Percentiles rank a stretch among this genome's conserved stretches.
Conservation (phyloP, 2,888 invertebrate species). For the Lapara coniferarum region DNA sequence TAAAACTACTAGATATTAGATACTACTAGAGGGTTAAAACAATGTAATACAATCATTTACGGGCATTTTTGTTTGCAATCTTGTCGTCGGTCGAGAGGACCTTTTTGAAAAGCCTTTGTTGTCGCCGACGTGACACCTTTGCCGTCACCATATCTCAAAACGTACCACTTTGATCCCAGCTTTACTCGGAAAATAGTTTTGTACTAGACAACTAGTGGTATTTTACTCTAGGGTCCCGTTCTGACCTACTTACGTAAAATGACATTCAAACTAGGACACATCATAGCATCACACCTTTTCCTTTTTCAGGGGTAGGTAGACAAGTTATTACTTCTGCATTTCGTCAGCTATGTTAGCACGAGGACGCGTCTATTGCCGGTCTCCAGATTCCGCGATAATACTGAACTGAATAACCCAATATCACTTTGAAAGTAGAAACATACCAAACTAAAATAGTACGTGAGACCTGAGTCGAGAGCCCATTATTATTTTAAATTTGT, state of each 20-base stretch:
- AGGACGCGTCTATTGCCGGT: too few relatives aligned
- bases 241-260: neutral
- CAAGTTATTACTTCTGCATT: too few relatives aligned
- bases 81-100: neutral
- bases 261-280: neutral
- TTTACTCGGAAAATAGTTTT: neutral
- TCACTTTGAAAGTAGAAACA: too few relatives aligned
- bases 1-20: neutral
- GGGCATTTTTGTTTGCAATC: neutral
- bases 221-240: neutral
- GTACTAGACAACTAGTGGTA: neutral
- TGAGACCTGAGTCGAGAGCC: neutral
- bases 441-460: too few relatives aligned
- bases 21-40: neutral
- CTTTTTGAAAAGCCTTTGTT: conserved; percentile 1
- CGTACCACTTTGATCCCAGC: conserved; percentile 9
- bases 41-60: neutral
- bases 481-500: conserved; percentile 6
- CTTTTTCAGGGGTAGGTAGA: neutral
- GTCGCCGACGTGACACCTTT: neutral
- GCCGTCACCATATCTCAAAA: conserved; percentile 18
- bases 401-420: too few relatives aligned
- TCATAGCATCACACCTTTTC: neutral
- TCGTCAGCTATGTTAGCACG: too few relatives aligned
- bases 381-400: too few relatives aligned